Percentiles rank a stretch among this genome's conserved stretches.
phyloP scores from a whole-genome alignment of 2,888 invertebrate genomes.

The Idaea straminata region DNA sequence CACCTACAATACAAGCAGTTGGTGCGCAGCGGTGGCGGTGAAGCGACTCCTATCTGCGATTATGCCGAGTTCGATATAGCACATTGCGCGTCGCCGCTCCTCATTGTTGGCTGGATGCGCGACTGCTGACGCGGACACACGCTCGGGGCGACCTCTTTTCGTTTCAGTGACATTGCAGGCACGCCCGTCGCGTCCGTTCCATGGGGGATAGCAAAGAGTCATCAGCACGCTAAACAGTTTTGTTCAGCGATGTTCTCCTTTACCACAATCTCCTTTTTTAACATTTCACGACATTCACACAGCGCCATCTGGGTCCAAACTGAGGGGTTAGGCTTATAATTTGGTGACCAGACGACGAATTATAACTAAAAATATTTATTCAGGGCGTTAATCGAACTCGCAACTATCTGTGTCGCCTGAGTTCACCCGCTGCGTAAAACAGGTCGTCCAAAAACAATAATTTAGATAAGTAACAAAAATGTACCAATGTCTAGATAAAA shows the following conservation, averaged over 20 bases:
- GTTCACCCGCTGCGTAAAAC: not conserved
- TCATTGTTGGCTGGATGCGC: slow-evolving; percentile 62
- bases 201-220: slow-evolving; percentile 30
- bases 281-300: not conserved
- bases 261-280: not conserved
- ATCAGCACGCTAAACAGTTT: not conserved
- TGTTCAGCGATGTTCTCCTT: not conserved
- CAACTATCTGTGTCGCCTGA: not conserved
- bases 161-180: slow-evolving; percentile 64
- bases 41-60: slow-evolving; percentile 54
- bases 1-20: slow-evolving; percentile 48
- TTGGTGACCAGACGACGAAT: no score
- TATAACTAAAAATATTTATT: not conserved
- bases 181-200: slow-evolving; percentile 33
- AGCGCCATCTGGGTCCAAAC: not conserved
- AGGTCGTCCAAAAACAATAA: not conserved
- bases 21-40: slow-evolving; percentile 25
- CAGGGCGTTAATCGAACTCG: not conserved
- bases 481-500: not conserved
- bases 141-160: slow-evolving; percentile 66
- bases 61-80: slow-evolving; percentile 55
- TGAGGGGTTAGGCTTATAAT: no score
- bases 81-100: slow-evolving; percentile 41
- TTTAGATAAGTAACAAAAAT: no score
- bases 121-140: slow-evolving; percentile 56